Conservation (phyloP, 2,888 invertebrate genomes). For the Aporophyla nigra region DNA sequence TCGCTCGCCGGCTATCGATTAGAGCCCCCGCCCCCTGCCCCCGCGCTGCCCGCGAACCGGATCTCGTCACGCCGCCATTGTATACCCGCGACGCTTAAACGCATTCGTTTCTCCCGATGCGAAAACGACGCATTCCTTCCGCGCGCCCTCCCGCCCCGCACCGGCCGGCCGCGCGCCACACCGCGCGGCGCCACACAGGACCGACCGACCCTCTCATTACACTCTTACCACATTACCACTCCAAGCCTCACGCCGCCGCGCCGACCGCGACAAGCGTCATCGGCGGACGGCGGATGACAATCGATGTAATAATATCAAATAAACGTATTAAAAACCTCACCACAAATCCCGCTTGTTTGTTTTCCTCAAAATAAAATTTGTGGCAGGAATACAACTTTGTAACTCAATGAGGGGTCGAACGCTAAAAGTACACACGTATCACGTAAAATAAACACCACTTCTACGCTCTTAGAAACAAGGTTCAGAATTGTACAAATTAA, state of each 20-base stretch:
- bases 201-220: conserved; percentile 86
- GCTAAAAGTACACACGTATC: conserved; percentile 9
- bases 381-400: conserved; percentile 12
- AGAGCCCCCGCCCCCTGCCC: conserved; percentile 86
- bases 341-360: conserved; percentile 60
- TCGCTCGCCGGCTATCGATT: conserved; percentile 91
- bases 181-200: conserved; percentile 80
- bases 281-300: conserved; percentile 57
- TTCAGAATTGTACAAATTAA: conserved; percentile 38
- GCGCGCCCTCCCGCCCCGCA: conserved; percentile 86
- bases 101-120: conserved; percentile 91
- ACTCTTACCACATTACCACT: conserved; percentile 81
- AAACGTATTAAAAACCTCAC: conserved; percentile 55
- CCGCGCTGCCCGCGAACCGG: conserved; percentile 90
- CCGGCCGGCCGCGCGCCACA: conserved; percentile 77
- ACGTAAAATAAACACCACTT: neutral
- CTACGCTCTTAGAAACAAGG: conserved; percentile 19
- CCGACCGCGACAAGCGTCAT: conserved; percentile 67
- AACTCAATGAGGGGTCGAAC: neutral
- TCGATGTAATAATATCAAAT: conserved; percentile 61
- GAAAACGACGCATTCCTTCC: conserved; percentile 91
- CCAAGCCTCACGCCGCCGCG: conserved; percentile 57
- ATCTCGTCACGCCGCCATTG: conserved; percentile 91
- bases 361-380: conserved; percentile 41
- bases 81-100: conserved; percentile 91